Percentiles rank a stretch among this genome's conserved stretches.
These are phyloP conservation scores for Fissipunctia ypsillon DNA, from an alignment of 2,888 invertebrate species.

Conservation along the genomic window DNA sequence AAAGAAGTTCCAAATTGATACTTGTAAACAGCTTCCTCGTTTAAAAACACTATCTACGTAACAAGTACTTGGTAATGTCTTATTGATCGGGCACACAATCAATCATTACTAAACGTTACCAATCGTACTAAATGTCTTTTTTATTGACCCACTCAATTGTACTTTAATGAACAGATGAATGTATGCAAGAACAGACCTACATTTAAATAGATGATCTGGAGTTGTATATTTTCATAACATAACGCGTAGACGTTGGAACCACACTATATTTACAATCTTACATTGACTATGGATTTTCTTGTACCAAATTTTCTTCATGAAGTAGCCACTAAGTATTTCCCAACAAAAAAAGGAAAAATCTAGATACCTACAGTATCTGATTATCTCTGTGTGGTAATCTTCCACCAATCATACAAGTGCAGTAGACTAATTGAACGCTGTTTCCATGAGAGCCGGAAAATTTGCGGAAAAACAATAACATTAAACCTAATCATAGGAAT, in stretches of 20 bases:
- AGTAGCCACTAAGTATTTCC: not conserved
- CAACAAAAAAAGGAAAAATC: not conserved
- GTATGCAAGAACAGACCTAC: slow-evolving; percentile 43
- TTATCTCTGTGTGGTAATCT: slow-evolving; percentile 32
- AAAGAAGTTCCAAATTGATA: slow-evolving; percentile 24
- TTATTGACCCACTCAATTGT: slow-evolving; percentile 83
- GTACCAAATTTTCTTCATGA: not conserved
- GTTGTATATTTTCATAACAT: slow-evolving; percentile 22
- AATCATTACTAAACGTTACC: slow-evolving; percentile 72
- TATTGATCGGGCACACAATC: slow-evolving; percentile 66
- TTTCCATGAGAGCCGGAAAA: slow-evolving; percentile 4
- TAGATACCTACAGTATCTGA: slow-evolving; percentile 18
- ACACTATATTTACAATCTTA: not conserved
- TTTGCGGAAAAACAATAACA: not conserved
- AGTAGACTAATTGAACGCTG: slow-evolving; percentile 32
- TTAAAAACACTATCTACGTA: slow-evolving; percentile 16
- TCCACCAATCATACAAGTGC: slow-evolving; percentile 57
- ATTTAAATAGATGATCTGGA: slow-evolving; percentile 38
- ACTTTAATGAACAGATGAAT: slow-evolving; percentile 69
- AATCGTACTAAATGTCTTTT: slow-evolving; percentile 79
- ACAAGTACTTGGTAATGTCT: slow-evolving; percentile 35
- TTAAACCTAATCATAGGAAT: too few relatives aligned
- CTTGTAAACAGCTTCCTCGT: slow-evolving; percentile 44
- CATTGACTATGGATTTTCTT: not conserved
- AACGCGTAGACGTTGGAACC: not conserved